Evolutionary conservation across 2,113 vertebrate species (phyloP).

Genomic region (Grammomys surdaster): DNA sequence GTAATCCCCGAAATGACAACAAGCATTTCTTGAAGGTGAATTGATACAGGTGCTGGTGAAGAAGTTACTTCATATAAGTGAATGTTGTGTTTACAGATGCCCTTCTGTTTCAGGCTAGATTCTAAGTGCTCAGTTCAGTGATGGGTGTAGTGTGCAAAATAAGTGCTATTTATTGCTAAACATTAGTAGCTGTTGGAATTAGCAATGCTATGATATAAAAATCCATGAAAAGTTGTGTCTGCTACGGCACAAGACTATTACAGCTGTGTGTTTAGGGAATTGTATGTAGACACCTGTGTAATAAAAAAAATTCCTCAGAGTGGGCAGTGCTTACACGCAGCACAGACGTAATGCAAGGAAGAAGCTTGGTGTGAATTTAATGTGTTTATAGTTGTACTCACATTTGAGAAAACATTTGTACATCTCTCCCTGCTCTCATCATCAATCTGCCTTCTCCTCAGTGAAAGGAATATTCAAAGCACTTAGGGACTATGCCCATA

Average conservation of each 20-base stretch:
- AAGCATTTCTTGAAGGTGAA: constrained; percentile 47
- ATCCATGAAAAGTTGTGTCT: constrained; percentile 44
- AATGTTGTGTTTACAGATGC: constrained; percentile 34
- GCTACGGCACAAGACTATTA: neutral
- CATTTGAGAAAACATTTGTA: neutral
- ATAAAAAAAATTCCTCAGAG: constrained; percentile 2
- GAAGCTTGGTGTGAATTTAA: constrained; percentile 28
- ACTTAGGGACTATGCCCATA: too few species aligned
- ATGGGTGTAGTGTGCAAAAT: neutral
- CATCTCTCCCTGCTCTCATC: neutral
- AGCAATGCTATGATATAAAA: constrained; percentile 41
- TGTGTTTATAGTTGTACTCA: neutral
- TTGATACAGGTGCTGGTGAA: neutral
- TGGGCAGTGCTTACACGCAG: constrained; percentile 13
- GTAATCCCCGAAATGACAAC: constrained; percentile 6
- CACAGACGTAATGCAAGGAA: neutral
- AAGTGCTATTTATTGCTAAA: constrained; percentile 23
- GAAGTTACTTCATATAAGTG: constrained; percentile 20
- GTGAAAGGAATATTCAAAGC: neutral
- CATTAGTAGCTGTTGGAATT: constrained; percentile 44
- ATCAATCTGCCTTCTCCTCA: fast-evolving
- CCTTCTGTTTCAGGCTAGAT: constrained; percentile 51
- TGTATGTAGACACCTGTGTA: neutral
- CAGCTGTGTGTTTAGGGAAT: neutral
- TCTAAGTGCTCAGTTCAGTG: constrained; percentile 7